A percentile compares a stretch with the other conserved stretches of the same genome.
Conservation (phyloP, 2,888 invertebrate species). For the Caenorhabditis wallacei region DNA sequence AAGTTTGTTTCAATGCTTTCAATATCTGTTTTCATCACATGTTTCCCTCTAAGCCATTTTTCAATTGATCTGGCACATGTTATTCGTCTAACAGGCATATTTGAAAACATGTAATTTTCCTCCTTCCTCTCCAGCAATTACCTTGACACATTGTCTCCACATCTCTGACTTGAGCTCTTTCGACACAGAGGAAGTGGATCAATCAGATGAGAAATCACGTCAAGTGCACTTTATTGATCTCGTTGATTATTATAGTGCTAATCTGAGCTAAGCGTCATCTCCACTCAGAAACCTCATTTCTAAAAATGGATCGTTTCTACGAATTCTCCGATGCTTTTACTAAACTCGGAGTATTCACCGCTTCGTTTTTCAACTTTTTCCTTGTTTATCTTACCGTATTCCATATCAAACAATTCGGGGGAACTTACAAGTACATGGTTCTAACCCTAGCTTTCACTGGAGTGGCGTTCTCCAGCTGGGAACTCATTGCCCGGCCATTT, state of each 20-base stretch:
- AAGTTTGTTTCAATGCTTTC: neutral
- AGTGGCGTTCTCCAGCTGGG: neutral
- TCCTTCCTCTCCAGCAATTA: neutral
- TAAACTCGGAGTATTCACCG: neutral
- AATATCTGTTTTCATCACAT: neutral
- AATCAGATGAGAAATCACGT: neutral
- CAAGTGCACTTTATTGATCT: neutral
- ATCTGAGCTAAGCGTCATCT: neutral
- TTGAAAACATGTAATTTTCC: slow-evolving; percentile 16
- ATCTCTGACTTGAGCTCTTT: neutral
- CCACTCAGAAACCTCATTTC: too few species aligned
- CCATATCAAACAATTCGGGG: slow-evolving; percentile 4
- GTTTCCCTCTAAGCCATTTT: neutral
- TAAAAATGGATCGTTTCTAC: neutral
- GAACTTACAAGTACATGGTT: slow-evolving; percentile 3
- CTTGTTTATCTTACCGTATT: neutral
- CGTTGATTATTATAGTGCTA: neutral
- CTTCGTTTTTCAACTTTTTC: neutral
- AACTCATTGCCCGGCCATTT: neutral
- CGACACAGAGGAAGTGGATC: neutral
- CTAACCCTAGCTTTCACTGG: neutral
- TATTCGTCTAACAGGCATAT: neutral
- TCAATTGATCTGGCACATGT: neutral
- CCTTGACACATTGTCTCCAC: neutral
- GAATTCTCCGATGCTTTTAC: neutral